These are phyloP conservation scores for Champsocephalus esox DNA, from an alignment of 2,797 vertebrate species.

Conservation along the genomic window DNA sequence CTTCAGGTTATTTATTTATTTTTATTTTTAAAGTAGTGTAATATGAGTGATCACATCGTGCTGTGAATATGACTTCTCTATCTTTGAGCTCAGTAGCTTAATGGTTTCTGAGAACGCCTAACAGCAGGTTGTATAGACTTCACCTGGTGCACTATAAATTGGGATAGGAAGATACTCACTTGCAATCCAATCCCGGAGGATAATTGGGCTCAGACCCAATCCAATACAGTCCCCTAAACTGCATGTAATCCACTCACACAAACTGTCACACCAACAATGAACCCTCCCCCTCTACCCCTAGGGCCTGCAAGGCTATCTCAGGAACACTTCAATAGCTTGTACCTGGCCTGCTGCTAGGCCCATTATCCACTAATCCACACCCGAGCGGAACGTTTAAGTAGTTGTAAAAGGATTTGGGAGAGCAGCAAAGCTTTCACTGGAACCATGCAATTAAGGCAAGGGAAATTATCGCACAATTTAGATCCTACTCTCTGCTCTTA, in stretches of 20 bases:
- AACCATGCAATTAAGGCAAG: constrained; percentile 75
- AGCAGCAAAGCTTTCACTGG: constrained; percentile 71
- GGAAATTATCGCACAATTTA: constrained; percentile 74
- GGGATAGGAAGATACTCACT: constrained; percentile 79
- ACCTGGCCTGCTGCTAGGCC: constrained; percentile 79
- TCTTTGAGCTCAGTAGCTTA: constrained; percentile 63
- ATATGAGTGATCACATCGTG: constrained; percentile 43
- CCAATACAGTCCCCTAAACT: constrained; percentile 83
- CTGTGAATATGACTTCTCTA: constrained; percentile 57
- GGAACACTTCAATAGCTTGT: constrained; percentile 81
- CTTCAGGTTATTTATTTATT: too few species aligned
- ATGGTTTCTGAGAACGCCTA: constrained; percentile 60
- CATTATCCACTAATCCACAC: constrained; percentile 84
- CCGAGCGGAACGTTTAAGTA: constrained; percentile 77
- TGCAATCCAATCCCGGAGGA: constrained; percentile 78
- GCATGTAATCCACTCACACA: constrained; percentile 87
- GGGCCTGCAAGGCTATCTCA: constrained; percentile 76
- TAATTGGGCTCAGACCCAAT: constrained; percentile 82
- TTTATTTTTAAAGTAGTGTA: constrained; percentile 1
- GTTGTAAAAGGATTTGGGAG: constrained; percentile 79
- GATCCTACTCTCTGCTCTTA: constrained; percentile 57
- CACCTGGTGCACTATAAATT: constrained; percentile 77
- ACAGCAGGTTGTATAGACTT: constrained; percentile 63
- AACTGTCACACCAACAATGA: constrained; percentile 84
- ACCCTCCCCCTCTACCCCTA: constrained; percentile 60